These are phyloP conservation scores for Rosalia funebris DNA, from an alignment of 2,888 invertebrate species.

Conservation along the genomic window DNA sequence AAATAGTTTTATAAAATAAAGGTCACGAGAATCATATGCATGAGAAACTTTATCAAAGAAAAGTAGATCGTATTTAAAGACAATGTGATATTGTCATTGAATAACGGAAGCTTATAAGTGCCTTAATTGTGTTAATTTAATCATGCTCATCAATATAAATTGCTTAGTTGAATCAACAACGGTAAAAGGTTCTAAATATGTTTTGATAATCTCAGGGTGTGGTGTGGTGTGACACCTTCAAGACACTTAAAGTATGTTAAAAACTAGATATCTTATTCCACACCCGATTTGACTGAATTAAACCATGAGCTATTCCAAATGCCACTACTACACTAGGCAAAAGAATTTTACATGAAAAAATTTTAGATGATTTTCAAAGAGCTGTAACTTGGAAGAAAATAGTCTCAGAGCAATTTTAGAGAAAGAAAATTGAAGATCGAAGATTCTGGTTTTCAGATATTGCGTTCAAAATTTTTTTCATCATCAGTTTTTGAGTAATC, in stretches of 20 bases:
- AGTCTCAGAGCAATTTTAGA: too few species aligned
- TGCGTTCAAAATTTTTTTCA: too few species aligned
- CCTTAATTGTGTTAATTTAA: slow-evolving; percentile 9
- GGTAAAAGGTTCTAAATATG: slow-evolving; percentile 30
- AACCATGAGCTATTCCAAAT: too few species aligned
- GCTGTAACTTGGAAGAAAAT: too few species aligned
- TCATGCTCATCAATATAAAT: slow-evolving; percentile 30
- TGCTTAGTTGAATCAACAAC: slow-evolving; percentile 26
- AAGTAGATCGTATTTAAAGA: slow-evolving; percentile 24
- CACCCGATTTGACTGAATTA: not conserved
- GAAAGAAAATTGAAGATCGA: too few species aligned
- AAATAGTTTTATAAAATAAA: too few species aligned
- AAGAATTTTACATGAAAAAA: too few species aligned
- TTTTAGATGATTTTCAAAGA: too few species aligned
- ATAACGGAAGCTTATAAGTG: slow-evolving; percentile 14
- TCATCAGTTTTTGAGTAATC: too few species aligned
- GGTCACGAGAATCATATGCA: slow-evolving; percentile 15
- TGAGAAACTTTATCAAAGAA: slow-evolving; percentile 6
- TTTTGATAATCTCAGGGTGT: slow-evolving; percentile 12
- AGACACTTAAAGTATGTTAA: slow-evolving; percentile 21
- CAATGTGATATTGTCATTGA: slow-evolving; percentile 10
- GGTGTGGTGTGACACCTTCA: slow-evolving; percentile 14
- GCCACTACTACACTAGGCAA: too few species aligned
- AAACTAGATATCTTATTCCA: not conserved
- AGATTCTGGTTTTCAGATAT: too few species aligned